Percentiles rank a stretch among this genome's conserved stretches.
phyloP scores from a whole-genome alignment of 2,113 vertebrate genomes.

The Pithys albifrons region DNA sequence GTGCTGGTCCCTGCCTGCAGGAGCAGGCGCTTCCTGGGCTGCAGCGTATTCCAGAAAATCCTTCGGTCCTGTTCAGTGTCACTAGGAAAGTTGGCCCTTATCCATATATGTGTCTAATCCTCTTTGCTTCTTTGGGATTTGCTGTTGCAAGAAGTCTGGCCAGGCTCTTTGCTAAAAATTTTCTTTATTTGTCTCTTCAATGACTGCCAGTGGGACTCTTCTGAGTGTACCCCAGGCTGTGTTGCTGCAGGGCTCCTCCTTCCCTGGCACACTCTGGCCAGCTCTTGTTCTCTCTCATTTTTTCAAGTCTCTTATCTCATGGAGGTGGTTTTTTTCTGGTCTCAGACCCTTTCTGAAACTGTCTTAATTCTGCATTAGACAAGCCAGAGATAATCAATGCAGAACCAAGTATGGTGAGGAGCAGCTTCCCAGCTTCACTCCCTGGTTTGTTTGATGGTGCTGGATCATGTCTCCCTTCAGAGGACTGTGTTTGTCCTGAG shows the following conservation, averaged over 20 bases:
- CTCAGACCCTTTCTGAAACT: neutral
- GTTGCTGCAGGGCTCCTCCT: neutral
- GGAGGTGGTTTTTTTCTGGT: neutral
- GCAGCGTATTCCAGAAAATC: neutral
- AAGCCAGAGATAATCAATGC: neutral
- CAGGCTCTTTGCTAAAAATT: neutral
- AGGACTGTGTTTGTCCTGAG: neutral
- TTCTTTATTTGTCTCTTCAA: neutral
- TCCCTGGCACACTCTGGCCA: neutral
- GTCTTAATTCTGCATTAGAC: neutral
- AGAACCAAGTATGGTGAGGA: neutral
- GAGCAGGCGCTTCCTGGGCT: neutral
- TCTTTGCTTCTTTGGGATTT: conserved; percentile 17
- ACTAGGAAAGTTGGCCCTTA: neutral
- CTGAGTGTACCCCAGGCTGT: neutral
- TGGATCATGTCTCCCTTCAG: accelerated
- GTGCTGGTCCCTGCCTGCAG: neutral
- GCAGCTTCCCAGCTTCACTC: neutral
- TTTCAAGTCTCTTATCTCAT: neutral
- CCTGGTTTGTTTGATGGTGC: neutral
- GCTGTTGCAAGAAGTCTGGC: neutral
- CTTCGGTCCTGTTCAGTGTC: neutral
- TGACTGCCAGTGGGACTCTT: neutral
- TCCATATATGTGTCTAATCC: neutral
- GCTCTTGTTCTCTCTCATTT: neutral